A percentile compares a stretch with the other conserved stretches of the same genome.
Evolutionary conservation across 2,888 invertebrate species (phyloP).

Genomic region (Caenorhabditis becei): DNA sequence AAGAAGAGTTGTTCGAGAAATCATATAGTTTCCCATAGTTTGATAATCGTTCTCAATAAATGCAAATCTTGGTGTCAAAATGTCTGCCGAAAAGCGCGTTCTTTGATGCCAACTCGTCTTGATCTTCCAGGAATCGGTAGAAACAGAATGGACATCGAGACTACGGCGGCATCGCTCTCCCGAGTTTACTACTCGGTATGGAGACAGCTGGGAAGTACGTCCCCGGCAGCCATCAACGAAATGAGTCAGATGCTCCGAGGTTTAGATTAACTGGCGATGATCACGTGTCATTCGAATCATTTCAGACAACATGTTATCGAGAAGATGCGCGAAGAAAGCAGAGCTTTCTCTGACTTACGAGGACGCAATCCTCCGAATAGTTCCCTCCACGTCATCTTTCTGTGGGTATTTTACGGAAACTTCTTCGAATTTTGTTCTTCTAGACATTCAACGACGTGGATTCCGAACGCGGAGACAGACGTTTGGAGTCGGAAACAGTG

Average conservation of each 20-base stretch:
- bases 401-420: constrained; percentile 30
- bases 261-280: neutral
- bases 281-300: neutral
- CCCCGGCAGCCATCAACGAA: constrained; percentile 18
- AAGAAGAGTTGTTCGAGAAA: too few species aligned
- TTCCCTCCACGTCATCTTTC: constrained; percentile 44
- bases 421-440: neutral
- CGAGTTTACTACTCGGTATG: constrained; percentile 54
- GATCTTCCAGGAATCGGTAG: constrained; percentile 34
- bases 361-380: constrained; percentile 39
- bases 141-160: constrained; percentile 43
- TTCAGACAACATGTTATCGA: constrained; percentile 41
- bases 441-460: constrained; percentile 72
- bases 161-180: constrained; percentile 34
- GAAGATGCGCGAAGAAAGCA: constrained; percentile 18
- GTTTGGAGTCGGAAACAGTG: constrained; percentile 50
- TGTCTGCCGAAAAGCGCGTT: neutral
- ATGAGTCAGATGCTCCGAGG: constrained; percentile 30
- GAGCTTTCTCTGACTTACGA: constrained; percentile 40
- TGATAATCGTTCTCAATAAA: too few species aligned
- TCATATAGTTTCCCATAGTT: too few species aligned
- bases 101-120: neutral
- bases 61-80: too few species aligned
- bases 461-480: constrained; percentile 64
- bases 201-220: constrained; percentile 37